Evolutionary conservation across 2,113 vertebrate genomes (phyloP), one percentile per base, ranked within the genome.

Genomic region (Tonatia bakeri): DNA sequence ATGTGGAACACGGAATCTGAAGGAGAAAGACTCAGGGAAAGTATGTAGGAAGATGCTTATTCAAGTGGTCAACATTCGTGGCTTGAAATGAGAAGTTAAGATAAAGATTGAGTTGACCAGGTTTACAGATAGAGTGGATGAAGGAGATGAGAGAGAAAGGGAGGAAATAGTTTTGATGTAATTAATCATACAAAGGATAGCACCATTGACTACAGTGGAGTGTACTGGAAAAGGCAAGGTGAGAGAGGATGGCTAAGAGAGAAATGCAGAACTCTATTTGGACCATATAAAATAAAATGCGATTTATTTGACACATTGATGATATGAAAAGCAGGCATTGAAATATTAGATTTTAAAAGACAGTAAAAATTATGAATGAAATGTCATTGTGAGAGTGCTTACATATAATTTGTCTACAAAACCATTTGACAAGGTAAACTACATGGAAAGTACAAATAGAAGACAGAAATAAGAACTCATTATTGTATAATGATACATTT

Each of bases 401-500:
- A 28, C 0, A 17, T 61, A 65, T 77, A 81, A 93, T 20, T 82
- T 36, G 3, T 19, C 87, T 80, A 11, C 33, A 77, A 95, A 80
- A 3, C 1, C 26, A 24, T 82, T 93, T 85, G 10, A 54, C 26
- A 64, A 22, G 7, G 26, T 85, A 85, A 91, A 36, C 8, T 84
- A 11, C 26, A 36, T 56, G 69, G 26, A 36, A 90, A 79, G 6
- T 76, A 17, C 72, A 86, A 90, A 85, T 38, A 67, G 14, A 94
- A 92, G 31, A 85, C 1, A 59, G 12, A 22, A 22, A 81, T 76
- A 77, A 72, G 6, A 20, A 59, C 12, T 54, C 65, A 56, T 72
- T 87, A 81, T 85, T 81, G 17, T 33, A 31, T 26, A 92, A 79
- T n/a, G 56, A 45, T 7, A 80, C 79, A 94, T 81, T 87, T 40